Evolutionary conservation across 2,113 vertebrate species (phyloP), one percentile per base, ranked within the genome.

Genomic region (Cynopterus brachyotis): DNA sequence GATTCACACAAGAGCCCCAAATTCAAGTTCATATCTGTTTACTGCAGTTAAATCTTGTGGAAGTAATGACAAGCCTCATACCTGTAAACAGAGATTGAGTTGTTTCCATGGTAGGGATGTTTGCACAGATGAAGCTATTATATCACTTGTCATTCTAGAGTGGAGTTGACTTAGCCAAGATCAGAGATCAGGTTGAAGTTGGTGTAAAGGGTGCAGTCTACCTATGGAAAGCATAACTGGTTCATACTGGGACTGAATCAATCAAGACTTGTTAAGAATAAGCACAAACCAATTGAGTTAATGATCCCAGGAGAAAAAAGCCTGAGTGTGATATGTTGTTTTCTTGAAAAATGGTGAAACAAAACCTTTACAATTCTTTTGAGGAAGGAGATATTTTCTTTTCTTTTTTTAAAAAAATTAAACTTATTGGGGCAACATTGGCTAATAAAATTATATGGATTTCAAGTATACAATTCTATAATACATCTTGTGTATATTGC

Each of bases 331-430:
- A 67, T 69, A 79, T 55, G 47, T 47, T 78, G 45, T 89, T 94
- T 97, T 92, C 47, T 88, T 88, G 59, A 95, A 95, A 96, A 95
- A 93, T 45, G 69, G 55, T 62, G 45, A 94, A 76, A 28, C 40
- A 47, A 91, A 94, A 73, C 59, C 0, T 22, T 95, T 94, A 78
- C 37, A 86, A 90, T 79, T 95, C 78, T 66, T 50, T 15, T 12
- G 10, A 12, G 45, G 47, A 9, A 3, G 45, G 13, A 13, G 47
- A 2, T 50, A 15, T 50, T 50, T 50, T 50, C 47, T 50, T 50
- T 50, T 50, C 13, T 50, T 50, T 50, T 50, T 50, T 47, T 42
- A 42, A 47, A 50, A 50, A 50, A 50, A 50, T 50, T 50, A 50
- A 50, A 50, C 47, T 50, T 50, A 50, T 50, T 50, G 47, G 47